These are phyloP conservation scores for Atherinosoma microstoma DNA, from an alignment of 2,797 vertebrate genomes.

Conservation along the genomic window DNA sequence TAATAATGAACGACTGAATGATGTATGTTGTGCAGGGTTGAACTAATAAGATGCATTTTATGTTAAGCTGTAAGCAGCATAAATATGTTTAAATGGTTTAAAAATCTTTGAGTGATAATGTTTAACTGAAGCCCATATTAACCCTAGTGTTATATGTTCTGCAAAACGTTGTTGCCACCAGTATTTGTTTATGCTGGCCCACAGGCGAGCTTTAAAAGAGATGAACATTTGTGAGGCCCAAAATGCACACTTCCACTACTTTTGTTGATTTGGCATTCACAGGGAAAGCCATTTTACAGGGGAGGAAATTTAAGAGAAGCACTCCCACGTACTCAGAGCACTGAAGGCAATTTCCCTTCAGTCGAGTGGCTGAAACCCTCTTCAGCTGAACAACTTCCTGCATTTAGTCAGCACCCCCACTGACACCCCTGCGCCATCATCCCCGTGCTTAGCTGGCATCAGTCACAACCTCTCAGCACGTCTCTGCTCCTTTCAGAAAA, in stretches of 20 bases:
- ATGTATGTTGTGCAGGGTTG: not conserved
- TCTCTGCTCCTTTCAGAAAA: conserved; percentile 26
- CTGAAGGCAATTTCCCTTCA: conserved; percentile 67
- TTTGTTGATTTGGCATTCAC: conserved; percentile 68
- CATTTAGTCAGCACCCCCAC: conserved; percentile 47
- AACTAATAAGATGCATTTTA: not conserved
- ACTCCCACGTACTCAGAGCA: conserved; percentile 62
- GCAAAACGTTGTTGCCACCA: too few species aligned
- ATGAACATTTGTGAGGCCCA: conserved; percentile 18
- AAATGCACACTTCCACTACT: conserved; percentile 58
- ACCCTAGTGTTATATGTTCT: not conserved
- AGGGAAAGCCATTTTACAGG: conserved; percentile 51
- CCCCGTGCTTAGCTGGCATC: conserved; percentile 44
- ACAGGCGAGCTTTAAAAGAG: conserved; percentile 25
- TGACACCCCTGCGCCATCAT: conserved; percentile 36
- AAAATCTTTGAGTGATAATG: not conserved
- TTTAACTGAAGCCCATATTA: not conserved
- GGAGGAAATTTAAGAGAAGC: conserved; percentile 68
- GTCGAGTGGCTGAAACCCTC: conserved; percentile 75
- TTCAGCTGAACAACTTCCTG: conserved; percentile 79
- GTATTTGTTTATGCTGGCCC: too few species aligned
- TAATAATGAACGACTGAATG: not conserved
- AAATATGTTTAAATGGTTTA: not conserved
- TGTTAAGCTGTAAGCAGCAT: not conserved
- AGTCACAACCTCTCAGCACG: conserved; percentile 46